Base-by-base conservation (phyloP, 2,888 invertebrate genomes). In the Cheilosia impressa region DNA sequence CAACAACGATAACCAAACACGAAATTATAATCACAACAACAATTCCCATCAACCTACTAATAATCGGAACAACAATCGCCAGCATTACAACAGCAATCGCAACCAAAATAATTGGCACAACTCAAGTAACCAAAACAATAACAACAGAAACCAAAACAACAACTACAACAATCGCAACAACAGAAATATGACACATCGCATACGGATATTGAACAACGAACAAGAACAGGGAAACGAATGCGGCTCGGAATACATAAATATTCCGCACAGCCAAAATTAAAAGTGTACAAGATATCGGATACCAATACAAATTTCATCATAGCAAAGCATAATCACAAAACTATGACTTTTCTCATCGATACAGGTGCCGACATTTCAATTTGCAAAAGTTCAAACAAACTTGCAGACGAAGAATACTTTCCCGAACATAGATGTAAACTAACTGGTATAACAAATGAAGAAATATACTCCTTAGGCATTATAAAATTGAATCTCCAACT, bases 331-430 rank as follows among this genome's bases (percentile, higher is more conserved):
- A 10, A 52, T 15, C 52, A 19, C 52, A 57, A 57, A 9, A 57
- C 15, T n/a, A 57, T 6, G 10, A 63, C 47, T 27, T 63, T 47
- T 10, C 47, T 63, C 31, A 47, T 63, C 47, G 63, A 63, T 24
- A 45, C 60, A 41, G 60, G 60, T 10, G 45, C 24, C 43, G 60
- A 60, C 60, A 43, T 60, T 43, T 63, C 47, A 7, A 63, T 47
- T 31, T 63, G 63, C n/a, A 47, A 63, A 63, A 24, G 10, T 13
- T 22, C 22, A 22, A 52, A 7, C 7, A 52, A 52, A 52, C 52
- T 47, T 9, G 47, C 13, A 17, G n/a, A 47, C n/a, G 47, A 47
- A 47, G 47, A 31, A 31, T n/a, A 31, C n/a, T 57, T 31, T 31
- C 57, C 13, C 15, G 34, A 27, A 57, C 15, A 47, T 9, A 47